Evolutionary conservation across 2,888 invertebrate species (phyloP).

Genomic region (Ephialtes manifestator): DNA sequence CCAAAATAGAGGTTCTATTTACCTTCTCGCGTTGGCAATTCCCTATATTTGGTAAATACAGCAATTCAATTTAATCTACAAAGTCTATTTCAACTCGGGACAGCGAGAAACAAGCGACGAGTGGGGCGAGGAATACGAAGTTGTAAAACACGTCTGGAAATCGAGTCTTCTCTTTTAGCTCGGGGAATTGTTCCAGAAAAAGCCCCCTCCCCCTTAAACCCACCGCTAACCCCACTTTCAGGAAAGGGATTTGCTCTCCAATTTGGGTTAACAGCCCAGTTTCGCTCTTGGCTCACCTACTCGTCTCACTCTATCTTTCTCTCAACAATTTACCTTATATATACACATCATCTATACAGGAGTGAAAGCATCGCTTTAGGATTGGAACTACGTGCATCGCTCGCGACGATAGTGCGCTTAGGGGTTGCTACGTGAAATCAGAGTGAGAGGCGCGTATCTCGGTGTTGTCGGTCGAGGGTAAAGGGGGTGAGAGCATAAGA

Average conservation of each 20-base stretch:
- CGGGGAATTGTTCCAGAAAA: background rate
- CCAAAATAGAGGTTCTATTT: background rate
- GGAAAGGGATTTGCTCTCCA: slow-evolving; percentile 30
- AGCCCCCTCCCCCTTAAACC: background rate
- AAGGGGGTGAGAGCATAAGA: slow-evolving; percentile 71
- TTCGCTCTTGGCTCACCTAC: slow-evolving; percentile 56
- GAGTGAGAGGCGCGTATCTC: background rate
- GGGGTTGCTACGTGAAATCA: slow-evolving; percentile 6
- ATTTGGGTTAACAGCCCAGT: slow-evolving; percentile 64
- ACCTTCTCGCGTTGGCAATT: background rate
- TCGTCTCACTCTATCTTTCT: slow-evolving; percentile 32
- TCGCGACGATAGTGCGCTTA: background rate
- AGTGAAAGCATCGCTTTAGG: background rate
- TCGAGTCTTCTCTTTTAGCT: slow-evolving; percentile 3
- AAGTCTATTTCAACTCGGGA: background rate
- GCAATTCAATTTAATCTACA: slow-evolving; percentile 2
- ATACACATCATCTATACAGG: background rate
- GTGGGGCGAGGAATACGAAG: background rate
- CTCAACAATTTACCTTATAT: background rate
- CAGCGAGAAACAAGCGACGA: background rate
- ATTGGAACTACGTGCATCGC: slow-evolving; percentile 20
- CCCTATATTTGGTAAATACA: background rate
- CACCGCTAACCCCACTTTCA: background rate
- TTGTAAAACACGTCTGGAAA: slow-evolving; percentile 18
- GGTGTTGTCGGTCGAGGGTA: slow-evolving; percentile 49